These are phyloP conservation scores for Saxidomus purpurata DNA, from an alignment of 1,140 invertebrate genomes.

Conservation along the genomic window DNA sequence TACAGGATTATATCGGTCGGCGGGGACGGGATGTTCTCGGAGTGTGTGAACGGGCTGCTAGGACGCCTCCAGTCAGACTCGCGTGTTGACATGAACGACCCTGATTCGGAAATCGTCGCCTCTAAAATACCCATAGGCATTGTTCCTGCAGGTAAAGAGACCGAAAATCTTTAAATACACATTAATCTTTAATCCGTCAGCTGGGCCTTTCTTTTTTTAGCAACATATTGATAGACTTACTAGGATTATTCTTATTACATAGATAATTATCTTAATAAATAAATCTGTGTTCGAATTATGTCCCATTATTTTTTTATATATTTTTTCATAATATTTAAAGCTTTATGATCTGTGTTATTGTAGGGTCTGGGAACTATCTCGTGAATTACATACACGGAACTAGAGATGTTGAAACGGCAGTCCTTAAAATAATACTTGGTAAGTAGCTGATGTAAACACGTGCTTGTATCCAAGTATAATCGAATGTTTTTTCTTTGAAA, in stretches of 20 bases:
- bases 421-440: constrained; percentile 71
- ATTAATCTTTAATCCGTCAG: not conserved
- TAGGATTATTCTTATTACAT: not conserved
- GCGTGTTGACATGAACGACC: constrained; percentile 70
- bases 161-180: not conserved
- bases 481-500: not conserved
- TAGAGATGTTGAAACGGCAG: constrained; percentile 72
- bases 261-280: not conserved
- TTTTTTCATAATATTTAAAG: too few species aligned
- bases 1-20: constrained; percentile 78
- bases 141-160: constrained; percentile 70
- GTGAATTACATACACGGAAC: constrained; percentile 75
- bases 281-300: not conserved
- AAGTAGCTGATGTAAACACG: not conserved
- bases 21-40: constrained; percentile 78
- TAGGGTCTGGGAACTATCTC: constrained; percentile 75
- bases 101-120: constrained; percentile 61
- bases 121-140: constrained; percentile 75
- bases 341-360: not conserved
- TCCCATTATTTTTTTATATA: not conserved
- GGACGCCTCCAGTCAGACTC: constrained; percentile 69
- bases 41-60: constrained; percentile 77
- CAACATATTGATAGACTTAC: not conserved
- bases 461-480: not conserved
- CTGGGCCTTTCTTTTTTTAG: not conserved